Percentiles rank a stretch among this genome's conserved stretches.
These are phyloP conservation scores for Euborellia annulipes DNA, from an alignment of 1,140 invertebrate genomes.

Conservation along the genomic window DNA sequence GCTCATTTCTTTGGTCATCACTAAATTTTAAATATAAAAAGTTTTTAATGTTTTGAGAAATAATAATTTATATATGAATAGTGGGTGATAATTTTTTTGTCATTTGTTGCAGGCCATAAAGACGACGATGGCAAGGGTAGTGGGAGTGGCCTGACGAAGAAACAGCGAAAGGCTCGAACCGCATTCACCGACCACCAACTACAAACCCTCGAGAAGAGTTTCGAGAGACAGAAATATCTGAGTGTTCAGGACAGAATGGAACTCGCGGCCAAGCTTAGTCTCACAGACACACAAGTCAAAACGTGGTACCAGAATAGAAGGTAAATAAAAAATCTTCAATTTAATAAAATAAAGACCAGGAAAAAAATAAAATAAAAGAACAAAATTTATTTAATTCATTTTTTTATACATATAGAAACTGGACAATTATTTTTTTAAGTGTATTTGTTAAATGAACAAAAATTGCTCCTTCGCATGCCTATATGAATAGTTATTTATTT, in stretches of 20 bases:
- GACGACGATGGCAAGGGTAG: slow-evolving; percentile 26
- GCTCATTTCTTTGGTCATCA: no score
- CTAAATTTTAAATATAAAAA: no score
- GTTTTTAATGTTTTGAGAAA: no score
- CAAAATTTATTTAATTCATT: no score
- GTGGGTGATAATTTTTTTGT: neutral
- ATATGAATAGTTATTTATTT: no score
- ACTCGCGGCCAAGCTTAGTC: slow-evolving; percentile 83
- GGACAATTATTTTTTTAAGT: no score
- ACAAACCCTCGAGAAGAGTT: slow-evolving; percentile 91
- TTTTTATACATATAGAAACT: no score
- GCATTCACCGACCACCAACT: slow-evolving; percentile 98
- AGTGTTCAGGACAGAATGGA: slow-evolving; percentile 98
- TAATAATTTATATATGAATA: no score
- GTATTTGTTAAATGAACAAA: no score
- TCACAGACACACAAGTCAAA: slow-evolving; percentile 98
- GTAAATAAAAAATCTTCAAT: slow-evolving; percentile 46
- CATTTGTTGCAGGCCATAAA: slow-evolving; percentile 24
- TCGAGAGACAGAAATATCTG: slow-evolving; percentile 96
- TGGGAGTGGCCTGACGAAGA: slow-evolving; percentile 58
- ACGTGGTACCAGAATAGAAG: slow-evolving; percentile 99
- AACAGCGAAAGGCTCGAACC: slow-evolving; percentile 91
- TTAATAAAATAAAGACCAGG: no score
- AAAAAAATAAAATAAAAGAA: no score
- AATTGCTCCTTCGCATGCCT: no score